Conservation (phyloP, 2,888 invertebrate genomes). For the Leptarthrus brevirostris region DNA sequence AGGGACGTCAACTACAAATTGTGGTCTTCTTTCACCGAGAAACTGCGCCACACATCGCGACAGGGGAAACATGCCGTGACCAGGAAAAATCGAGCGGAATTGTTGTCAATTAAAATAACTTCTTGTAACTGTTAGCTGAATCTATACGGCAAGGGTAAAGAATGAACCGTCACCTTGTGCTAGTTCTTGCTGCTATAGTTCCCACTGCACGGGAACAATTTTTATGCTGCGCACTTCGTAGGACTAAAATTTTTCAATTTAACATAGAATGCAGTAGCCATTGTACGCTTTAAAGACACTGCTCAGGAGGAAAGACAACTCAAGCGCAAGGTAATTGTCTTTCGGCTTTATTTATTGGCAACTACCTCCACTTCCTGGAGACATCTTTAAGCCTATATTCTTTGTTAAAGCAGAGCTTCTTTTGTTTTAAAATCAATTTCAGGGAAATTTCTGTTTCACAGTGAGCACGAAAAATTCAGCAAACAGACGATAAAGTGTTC, state of each 20-base stretch:
- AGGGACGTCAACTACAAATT: slow-evolving; percentile 42
- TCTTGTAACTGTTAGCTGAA: slow-evolving; percentile 46
- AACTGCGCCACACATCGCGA: slow-evolving; percentile 30
- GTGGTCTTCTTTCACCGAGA: slow-evolving; percentile 10
- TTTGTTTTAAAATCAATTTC: too few species aligned
- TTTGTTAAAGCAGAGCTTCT: neutral
- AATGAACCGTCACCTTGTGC: slow-evolving; percentile 20
- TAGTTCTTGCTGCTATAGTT: neutral
- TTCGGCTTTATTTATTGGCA: slow-evolving; percentile 14
- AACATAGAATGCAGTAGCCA: neutral
- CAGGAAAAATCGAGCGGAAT: slow-evolving; percentile 40
- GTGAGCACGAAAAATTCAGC: too few species aligned
- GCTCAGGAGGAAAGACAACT: neutral
- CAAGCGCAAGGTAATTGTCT: slow-evolving; percentile 15
- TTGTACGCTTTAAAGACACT: neutral
- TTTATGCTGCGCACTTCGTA: neutral
- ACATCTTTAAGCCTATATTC: slow-evolving; percentile 17
- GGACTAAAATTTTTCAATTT: slow-evolving; percentile 2
- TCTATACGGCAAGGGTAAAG: neutral
- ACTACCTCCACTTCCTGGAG: neutral
- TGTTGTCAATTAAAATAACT: slow-evolving; percentile 55
- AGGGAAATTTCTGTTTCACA: too few species aligned
- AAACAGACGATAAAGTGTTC: too few species aligned
- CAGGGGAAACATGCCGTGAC: neutral
- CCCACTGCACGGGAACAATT: slow-evolving; percentile 1